Base-by-base conservation (phyloP, 1,140 invertebrate species). In the Hyles euphorbiae region DNA sequence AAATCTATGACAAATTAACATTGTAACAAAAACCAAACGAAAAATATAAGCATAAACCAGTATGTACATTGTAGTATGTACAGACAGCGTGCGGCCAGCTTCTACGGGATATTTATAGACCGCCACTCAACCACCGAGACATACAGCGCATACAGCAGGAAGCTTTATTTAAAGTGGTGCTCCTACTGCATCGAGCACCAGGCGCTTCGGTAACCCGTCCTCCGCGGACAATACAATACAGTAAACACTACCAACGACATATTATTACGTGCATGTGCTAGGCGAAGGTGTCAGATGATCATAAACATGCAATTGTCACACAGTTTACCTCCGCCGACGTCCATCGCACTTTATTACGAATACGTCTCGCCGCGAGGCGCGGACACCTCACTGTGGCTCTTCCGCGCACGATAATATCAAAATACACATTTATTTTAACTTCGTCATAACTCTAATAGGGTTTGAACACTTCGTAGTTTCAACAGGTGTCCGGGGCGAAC, bases 271-370 rank as follows among this genome's bases (percentile, higher is more conserved):
- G 83, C 81, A 78, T 75, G 68, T 74, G 71, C 69, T 61, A 82
- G 68, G 70, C 72, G 73, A 67, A 59, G 58, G 78, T 82, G 76
- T 70, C 70, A 65, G 67, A 67, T 61, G 63, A 72, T 59, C 63
- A 71, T 69, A 68, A 53, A 76, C 84, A 87, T 86, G 81, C 84
- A 82, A 48, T 56, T 56, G 68, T 76, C 68, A 78, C 76, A 74
- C 70, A 61, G 70, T 77, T 86, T 88, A 88, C 85, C 85, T 88
- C 83, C 83, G 79, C 70, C 72, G 81, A 75, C 74, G 77, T 87
- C 85, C 85, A 88, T 88, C 72, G 76, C 83, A 78, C 74, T 72
- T 69, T 71, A 67, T 60, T 65, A 74, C 61, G 68, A 76, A 68
- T 67, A 70, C 61, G 67, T 65, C 74, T 69, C 72, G 36, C 36